phyloP scores from a whole-genome alignment of 2,113 vertebrate genomes.

The Lethenteron camtschaticum region DNA sequence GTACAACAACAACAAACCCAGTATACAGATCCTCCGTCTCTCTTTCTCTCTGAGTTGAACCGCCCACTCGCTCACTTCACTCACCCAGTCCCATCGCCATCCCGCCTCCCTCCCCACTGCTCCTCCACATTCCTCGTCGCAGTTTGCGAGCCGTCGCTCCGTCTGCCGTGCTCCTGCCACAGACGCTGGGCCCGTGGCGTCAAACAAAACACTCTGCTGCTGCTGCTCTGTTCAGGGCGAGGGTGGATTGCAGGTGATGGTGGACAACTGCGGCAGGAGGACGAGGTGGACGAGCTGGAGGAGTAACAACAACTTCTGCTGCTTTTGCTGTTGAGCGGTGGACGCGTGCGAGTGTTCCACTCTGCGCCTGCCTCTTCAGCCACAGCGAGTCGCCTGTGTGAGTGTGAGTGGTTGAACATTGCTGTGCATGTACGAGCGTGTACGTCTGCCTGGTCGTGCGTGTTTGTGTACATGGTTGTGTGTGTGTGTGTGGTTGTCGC shows the following conservation, averaged over 20 bases:
- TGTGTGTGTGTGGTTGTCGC: neutral
- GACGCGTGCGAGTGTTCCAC: no score
- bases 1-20: no score
- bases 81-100: neutral
- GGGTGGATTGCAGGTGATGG: neutral
- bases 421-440: neutral
- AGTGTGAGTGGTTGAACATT: neutral
- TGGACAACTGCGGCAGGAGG: neutral
- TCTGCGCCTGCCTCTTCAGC: no score
- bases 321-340: no score
- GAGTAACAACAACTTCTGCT: no score
- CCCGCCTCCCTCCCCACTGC: neutral
- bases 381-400: neutral
- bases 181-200: neutral
- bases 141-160: neutral
- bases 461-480: neutral
- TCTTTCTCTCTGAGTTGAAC: neutral
- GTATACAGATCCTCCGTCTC: neutral
- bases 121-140: neutral
- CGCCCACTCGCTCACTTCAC: neutral
- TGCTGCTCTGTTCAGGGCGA: neutral
- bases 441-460: neutral
- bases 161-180: neutral
- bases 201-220: neutral
- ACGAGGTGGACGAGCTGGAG: no score